Evolutionary conservation across 2,797 vertebrate species (phyloP).

Genomic region (Catostomus latipinnis): DNA sequence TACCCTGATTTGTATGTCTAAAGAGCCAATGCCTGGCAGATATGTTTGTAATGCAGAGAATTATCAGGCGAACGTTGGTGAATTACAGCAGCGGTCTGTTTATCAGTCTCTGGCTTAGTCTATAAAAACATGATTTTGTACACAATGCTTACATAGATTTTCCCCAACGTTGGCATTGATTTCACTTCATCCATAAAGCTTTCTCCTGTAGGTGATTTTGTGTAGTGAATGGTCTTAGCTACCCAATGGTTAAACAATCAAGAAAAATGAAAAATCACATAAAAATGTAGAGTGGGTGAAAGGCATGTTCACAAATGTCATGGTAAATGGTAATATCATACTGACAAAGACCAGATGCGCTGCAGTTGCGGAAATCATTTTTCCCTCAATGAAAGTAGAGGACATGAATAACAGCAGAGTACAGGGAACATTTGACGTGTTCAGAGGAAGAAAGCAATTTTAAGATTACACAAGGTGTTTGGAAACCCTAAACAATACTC

Average conservation of each 20-base stretch:
- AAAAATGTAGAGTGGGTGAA: no score
- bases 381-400: conserved; percentile 13
- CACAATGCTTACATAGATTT: conserved; percentile 70
- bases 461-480: background rate
- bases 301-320: no score
- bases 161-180: conserved; percentile 68
- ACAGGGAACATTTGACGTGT: conserved; percentile 5
- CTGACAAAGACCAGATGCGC: background rate
- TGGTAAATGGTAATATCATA: background rate
- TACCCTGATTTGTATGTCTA: conserved; percentile 61
- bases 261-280: conserved; percentile 22
- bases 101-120: conserved; percentile 63
- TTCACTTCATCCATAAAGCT: conserved; percentile 70
- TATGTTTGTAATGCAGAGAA: conserved; percentile 65
- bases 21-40: conserved; percentile 56
- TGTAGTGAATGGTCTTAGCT: conserved; percentile 16
- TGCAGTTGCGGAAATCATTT: background rate
- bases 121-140: conserved; percentile 75
- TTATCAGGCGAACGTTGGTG: conserved; percentile 56
- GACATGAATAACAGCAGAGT: no score
- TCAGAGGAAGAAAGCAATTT: conserved; percentile 11
- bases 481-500: conserved; percentile 61
- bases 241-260: conserved; percentile 54
- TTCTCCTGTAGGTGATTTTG: conserved; percentile 61
- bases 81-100: conserved; percentile 53